Evolutionary conservation across 2,113 vertebrate species (phyloP).

Genomic region (Shinisaurus crocodilurus): DNA sequence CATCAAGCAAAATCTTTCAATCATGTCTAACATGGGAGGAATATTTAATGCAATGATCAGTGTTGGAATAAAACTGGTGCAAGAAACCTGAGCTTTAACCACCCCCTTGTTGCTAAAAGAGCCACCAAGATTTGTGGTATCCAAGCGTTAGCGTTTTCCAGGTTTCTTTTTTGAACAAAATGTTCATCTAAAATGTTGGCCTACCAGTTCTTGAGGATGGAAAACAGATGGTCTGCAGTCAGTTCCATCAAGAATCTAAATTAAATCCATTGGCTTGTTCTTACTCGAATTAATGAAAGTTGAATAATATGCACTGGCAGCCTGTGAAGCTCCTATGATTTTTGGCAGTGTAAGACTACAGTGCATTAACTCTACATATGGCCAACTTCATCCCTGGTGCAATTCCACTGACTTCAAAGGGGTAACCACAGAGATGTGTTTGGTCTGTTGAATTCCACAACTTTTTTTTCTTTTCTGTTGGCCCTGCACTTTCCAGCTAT

Average conservation of each 20-base stretch:
- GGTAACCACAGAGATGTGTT: background rate
- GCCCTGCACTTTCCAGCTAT: background rate
- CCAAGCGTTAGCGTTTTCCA: conserved; percentile 42
- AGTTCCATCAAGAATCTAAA: conserved; percentile 69
- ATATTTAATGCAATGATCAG: conserved; percentile 15
- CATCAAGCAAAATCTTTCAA: conserved; percentile 48
- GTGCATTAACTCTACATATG: conserved; percentile 49
- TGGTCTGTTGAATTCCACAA: background rate
- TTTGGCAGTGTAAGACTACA: conserved; percentile 37
- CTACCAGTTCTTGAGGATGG: conserved; percentile 40
- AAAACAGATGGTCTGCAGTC: conserved; percentile 72
- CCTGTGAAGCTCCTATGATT: conserved; percentile 46
- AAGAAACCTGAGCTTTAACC: conserved; percentile 30
- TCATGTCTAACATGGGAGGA: conserved; percentile 27
- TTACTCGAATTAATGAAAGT: conserved; percentile 75
- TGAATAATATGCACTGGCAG: conserved; percentile 66
- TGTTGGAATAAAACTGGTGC: conserved; percentile 42
- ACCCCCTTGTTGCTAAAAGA: background rate
- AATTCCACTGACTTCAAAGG: background rate
- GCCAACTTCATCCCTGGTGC: conserved; percentile 10
- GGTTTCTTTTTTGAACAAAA: conserved; percentile 27
- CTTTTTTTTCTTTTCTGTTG: background rate
- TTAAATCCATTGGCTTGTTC: conserved; percentile 66
- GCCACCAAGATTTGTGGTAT: conserved; percentile 30
- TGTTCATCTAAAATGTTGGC: conserved; percentile 14